A percentile compares a stretch with the other conserved stretches of the same genome.
Conservation (phyloP, 2,797 vertebrate species). For the Amblyopsis hoosieri region DNA sequence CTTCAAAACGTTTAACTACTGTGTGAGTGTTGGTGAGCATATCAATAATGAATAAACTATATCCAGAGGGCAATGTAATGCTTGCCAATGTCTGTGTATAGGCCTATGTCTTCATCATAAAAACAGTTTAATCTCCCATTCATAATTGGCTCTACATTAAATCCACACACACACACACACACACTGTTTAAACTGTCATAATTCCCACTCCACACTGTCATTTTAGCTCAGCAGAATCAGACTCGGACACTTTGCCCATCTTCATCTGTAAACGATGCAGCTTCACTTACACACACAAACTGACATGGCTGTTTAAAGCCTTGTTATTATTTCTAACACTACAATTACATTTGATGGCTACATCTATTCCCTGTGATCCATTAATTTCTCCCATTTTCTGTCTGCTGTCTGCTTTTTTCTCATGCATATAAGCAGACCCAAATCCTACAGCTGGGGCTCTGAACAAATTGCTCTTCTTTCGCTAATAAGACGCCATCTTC, state of each 20-base stretch:
- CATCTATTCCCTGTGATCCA: neutral
- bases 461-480: conserved; percentile 1
- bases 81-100: neutral
- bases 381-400: neutral
- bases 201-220: neutral
- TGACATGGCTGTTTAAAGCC: neutral
- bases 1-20: too few relatives aligned
- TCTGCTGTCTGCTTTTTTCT: conserved; percentile 9
- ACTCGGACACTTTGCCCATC: neutral
- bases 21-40: too few relatives aligned
- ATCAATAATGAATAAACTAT: too few relatives aligned
- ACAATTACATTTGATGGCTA: conserved; percentile 8
- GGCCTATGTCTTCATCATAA: too few relatives aligned
- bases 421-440: conserved; percentile 7
- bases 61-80: neutral
- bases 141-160: neutral
- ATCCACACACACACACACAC: neutral
- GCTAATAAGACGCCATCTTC: conserved; percentile 16
- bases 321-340: conserved; percentile 7
- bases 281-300: neutral
- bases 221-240: neutral
- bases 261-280: neutral
- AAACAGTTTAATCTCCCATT: neutral
- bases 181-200: neutral
- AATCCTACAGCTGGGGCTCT: conserved; percentile 9